These are phyloP conservation scores for Catocala nupta DNA, from an alignment of 2,888 invertebrate species.

Conservation along the genomic window DNA sequence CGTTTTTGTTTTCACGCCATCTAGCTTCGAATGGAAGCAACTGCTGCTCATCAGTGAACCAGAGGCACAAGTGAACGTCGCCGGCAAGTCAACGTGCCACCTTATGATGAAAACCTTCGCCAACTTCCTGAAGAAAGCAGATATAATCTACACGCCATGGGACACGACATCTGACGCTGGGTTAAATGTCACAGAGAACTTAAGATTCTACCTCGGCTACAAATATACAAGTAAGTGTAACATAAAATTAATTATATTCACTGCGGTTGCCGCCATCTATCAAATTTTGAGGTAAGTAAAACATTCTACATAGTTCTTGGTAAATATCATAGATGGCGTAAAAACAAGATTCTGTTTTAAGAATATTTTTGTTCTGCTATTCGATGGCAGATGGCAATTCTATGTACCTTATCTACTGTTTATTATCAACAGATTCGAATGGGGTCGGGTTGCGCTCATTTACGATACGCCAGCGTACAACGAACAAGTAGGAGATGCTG, in stretches of 20 bases:
- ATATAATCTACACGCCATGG: conserved; percentile 85
- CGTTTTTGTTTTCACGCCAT: conserved; percentile 76
- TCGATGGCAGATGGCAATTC: conserved; percentile 61
- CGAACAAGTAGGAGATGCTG: conserved; percentile 89
- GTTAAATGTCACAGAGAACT: conserved; percentile 87
- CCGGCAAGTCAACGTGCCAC: conserved; percentile 91
- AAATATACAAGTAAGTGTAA: conserved; percentile 90
- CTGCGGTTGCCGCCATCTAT: conserved; percentile 42
- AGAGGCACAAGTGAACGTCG: conserved; percentile 89
- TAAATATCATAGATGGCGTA: conserved; percentile 22
- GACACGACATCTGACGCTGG: conserved; percentile 88
- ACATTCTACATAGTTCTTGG: neutral
- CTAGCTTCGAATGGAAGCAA: conserved; percentile 91
- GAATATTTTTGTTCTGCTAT: conserved; percentile 40
- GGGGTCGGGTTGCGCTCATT: conserved; percentile 91
- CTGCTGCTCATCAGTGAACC: conserved; percentile 91
- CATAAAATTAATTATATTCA: conserved; percentile 14
- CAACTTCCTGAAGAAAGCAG: conserved; percentile 83
- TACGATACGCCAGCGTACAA: conserved; percentile 92
- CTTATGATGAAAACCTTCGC: conserved; percentile 92
- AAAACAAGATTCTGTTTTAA: neutral
- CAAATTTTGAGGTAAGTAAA: conserved; percentile 28
- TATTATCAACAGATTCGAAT: conserved; percentile 88
- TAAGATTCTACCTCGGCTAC: conserved; percentile 89
- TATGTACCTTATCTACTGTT: conserved; percentile 23